phyloP scores from a whole-genome alignment of 2,888 invertebrate genomes.

The Amitus sp. region DNA sequence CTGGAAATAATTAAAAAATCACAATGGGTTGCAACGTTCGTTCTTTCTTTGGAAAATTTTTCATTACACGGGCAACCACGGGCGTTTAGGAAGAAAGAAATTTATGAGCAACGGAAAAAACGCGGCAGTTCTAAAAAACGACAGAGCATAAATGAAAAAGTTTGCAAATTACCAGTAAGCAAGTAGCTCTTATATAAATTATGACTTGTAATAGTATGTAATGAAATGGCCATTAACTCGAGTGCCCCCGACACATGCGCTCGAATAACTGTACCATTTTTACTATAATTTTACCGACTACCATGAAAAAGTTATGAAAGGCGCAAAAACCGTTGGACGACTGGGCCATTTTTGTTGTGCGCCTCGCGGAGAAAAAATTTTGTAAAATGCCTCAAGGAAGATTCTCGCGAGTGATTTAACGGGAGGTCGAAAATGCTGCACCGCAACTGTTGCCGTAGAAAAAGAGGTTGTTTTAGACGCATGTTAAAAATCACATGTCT shows the following conservation, averaged over 20 bases:
- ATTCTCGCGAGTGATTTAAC: too few species aligned
- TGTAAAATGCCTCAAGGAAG: too few species aligned
- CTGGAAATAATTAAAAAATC: conserved; percentile 67
- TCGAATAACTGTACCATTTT: conserved; percentile 26
- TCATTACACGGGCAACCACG: too few species aligned
- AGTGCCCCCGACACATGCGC: not conserved
- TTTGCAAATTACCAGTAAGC: not conserved
- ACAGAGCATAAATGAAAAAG: not conserved
- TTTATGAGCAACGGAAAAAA: not conserved
- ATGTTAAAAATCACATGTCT: conserved; percentile 64
- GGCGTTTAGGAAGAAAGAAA: not conserved
- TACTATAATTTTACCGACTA: not conserved
- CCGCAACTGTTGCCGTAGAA: too few species aligned
- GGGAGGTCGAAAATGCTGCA: too few species aligned
- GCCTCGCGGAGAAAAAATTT: not conserved
- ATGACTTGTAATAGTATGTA: not conserved
- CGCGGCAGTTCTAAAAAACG: not conserved
- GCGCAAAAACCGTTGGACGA: conserved; percentile 25
- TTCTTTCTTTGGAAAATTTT: too few species aligned
- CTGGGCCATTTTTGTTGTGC: conserved; percentile 8
- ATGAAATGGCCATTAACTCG: not conserved
- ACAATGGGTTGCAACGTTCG: too few species aligned
- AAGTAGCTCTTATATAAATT: not conserved
- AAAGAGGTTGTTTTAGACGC: too few species aligned
- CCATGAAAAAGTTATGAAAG: conserved; percentile 23